Conservation (phyloP, 2,888 invertebrate species). For the Dasypolia templi region DNA sequence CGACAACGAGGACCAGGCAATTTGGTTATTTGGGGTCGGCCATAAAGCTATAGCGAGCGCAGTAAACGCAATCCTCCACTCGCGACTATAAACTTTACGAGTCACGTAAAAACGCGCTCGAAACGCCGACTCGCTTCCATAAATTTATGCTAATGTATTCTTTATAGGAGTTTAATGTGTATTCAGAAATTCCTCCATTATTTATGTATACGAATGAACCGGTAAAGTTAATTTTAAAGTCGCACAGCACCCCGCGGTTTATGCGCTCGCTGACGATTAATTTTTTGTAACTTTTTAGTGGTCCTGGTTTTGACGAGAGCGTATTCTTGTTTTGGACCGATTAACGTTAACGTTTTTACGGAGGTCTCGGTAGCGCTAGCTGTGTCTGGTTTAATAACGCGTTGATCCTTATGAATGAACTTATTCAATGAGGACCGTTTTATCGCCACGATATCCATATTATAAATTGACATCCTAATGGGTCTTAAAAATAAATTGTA, state of each 20-base stretch:
- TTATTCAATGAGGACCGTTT: slow-evolving; percentile 70
- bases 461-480: slow-evolving; percentile 79
- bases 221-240: slow-evolving; percentile 90
- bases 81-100: slow-evolving; percentile 91
- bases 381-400: slow-evolving; percentile 73
- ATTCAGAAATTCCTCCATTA: slow-evolving; percentile 90
- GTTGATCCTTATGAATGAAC: slow-evolving; percentile 72
- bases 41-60: slow-evolving; percentile 89
- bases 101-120: slow-evolving; percentile 90
- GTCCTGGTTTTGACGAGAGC: slow-evolving; percentile 76
- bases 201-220: slow-evolving; percentile 90
- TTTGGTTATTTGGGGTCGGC: slow-evolving; percentile 90
- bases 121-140: slow-evolving; percentile 89
- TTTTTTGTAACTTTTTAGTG: slow-evolving; percentile 81
- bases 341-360: slow-evolving; percentile 76
- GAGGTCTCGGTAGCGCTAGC: slow-evolving; percentile 67
- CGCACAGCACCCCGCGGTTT: slow-evolving; percentile 85
- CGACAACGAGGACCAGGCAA: slow-evolving; percentile 84
- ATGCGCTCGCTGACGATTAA: slow-evolving; percentile 82
- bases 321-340: slow-evolving; percentile 77
- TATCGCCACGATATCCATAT: slow-evolving; percentile 70
- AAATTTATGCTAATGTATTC: slow-evolving; percentile 91
- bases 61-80: slow-evolving; percentile 90
- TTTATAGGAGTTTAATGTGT: slow-evolving; percentile 91
- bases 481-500: slow-evolving; percentile 80